These are phyloP conservation scores for Chaetura pelagica DNA, from an alignment of 2,113 vertebrate species.

Conservation along the genomic window DNA sequence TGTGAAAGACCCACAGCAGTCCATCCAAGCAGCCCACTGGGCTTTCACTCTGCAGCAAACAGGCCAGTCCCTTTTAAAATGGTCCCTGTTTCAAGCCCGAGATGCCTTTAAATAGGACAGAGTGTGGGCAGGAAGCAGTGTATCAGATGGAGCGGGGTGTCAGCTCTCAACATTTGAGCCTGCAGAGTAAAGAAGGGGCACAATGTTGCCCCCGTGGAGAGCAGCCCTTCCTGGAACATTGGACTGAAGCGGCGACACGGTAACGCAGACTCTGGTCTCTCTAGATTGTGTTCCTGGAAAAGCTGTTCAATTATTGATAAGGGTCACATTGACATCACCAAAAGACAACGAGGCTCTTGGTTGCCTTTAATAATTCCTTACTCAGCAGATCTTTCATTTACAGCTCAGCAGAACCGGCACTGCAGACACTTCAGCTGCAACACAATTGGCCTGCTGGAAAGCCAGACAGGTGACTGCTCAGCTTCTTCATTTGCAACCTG, in stretches of 20 bases:
- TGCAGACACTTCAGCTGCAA: slow-evolving; percentile 53
- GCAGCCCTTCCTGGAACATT: slow-evolving; percentile 54
- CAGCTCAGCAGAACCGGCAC: slow-evolving; percentile 4
- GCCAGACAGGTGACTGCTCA: not conserved
- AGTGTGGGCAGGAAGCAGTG: not conserved
- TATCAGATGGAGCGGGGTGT: slow-evolving; percentile 12
- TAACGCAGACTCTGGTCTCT: slow-evolving; percentile 33
- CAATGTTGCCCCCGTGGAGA: not conserved
- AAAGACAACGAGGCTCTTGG: slow-evolving; percentile 43
- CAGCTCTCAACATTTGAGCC: not conserved
- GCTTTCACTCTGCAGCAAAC: not conserved
- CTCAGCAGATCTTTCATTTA: slow-evolving; percentile 32
- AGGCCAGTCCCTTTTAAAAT: not conserved
- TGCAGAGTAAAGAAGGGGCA: not conserved
- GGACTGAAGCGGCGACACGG: not conserved
- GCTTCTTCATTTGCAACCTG: not conserved
- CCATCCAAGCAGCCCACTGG: not conserved
- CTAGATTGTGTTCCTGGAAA: slow-evolving; percentile 78
- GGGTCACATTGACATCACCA: slow-evolving; percentile 47
- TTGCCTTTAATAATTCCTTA: slow-evolving; percentile 54
- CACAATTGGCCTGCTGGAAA: not conserved
- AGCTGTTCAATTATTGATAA: slow-evolving; percentile 74
- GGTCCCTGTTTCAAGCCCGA: not conserved
- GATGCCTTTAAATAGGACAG: not conserved
- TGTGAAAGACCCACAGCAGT: not conserved